Conservation (phyloP, 2,888 invertebrate species). For the Trachelus tabidus region DNA sequence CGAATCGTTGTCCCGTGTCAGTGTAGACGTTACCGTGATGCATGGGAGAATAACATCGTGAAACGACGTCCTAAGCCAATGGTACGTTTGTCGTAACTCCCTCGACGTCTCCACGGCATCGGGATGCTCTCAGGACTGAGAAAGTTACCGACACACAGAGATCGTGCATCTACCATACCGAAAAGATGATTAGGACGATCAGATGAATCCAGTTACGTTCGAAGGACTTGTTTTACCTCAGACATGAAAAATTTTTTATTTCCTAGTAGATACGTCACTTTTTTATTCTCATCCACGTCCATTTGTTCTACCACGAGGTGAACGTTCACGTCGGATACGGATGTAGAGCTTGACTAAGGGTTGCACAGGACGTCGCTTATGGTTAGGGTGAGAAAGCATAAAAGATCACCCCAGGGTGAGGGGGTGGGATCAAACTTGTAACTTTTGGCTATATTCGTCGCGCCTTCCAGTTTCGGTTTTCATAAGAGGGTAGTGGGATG, state of each 20-base stretch:
- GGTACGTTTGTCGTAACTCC: not conserved
- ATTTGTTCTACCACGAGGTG: not conserved
- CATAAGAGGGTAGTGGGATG: slow-evolving; percentile 4
- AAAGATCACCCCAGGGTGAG: not conserved
- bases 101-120: not conserved
- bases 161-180: not conserved
- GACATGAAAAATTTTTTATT: not conserved
- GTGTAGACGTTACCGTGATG: not conserved
- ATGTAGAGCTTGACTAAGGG: not conserved
- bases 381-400: not conserved
- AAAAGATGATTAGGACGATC: not conserved
- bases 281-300: not conserved
- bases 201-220: not conserved
- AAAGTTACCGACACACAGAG: not conserved
- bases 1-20: not conserved
- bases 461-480: slow-evolving; percentile 7
- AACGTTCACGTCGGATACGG: too few species aligned
- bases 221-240: not conserved
- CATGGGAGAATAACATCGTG: not conserved
- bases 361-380: not conserved
- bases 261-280: not conserved
- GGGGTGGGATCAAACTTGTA: not conserved
- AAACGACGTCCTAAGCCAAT: not conserved
- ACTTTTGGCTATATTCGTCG: slow-evolving; percentile 7
- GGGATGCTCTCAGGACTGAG: not conserved